Evolutionary conservation across 2,888 invertebrate genomes (phyloP).

Genomic region (Icerya purchasi): DNA sequence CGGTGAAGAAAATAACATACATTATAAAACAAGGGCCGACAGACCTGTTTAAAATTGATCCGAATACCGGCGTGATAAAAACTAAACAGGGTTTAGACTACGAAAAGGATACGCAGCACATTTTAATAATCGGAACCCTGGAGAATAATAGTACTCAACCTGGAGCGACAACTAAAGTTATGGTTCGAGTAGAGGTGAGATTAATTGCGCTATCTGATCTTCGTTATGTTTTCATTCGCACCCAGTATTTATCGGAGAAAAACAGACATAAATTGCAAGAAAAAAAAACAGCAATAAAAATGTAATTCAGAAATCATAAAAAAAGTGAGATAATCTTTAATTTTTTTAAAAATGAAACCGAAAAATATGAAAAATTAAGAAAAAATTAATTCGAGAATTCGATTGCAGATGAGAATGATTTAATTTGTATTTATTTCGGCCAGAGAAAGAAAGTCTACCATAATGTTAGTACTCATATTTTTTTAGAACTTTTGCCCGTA

Average conservation of each 20-base stretch:
- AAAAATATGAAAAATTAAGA: too few relatives aligned
- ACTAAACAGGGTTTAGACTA: conserved; percentile 56
- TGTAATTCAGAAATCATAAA: too few relatives aligned
- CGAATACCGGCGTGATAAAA: conserved; percentile 53
- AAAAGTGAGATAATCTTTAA: too few relatives aligned
- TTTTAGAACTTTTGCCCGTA: too few relatives aligned
- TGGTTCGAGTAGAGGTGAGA: conserved; percentile 44
- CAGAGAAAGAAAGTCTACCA: too few relatives aligned
- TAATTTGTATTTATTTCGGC: too few relatives aligned
- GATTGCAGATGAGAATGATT: too few relatives aligned
- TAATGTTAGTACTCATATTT: too few relatives aligned
- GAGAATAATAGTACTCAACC: conserved; percentile 50
- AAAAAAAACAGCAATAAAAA: too few relatives aligned
- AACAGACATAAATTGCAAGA: not conserved
- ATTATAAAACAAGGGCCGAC: conserved; percentile 59
- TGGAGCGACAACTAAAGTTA: conserved; percentile 51
- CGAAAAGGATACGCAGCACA: conserved; percentile 48
- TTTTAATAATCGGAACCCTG: conserved; percentile 56
- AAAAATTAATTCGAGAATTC: too few relatives aligned
- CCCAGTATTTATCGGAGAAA: not conserved
- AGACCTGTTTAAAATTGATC: conserved; percentile 61
- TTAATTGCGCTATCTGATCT: not conserved
- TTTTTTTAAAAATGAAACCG: too few relatives aligned
- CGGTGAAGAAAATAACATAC: conserved; percentile 58
- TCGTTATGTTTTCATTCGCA: not conserved